Percentiles rank a stretch among this genome's conserved stretches.
Conservation (phyloP, 1,140 invertebrate species). For the Cydia strobilella region DNA sequence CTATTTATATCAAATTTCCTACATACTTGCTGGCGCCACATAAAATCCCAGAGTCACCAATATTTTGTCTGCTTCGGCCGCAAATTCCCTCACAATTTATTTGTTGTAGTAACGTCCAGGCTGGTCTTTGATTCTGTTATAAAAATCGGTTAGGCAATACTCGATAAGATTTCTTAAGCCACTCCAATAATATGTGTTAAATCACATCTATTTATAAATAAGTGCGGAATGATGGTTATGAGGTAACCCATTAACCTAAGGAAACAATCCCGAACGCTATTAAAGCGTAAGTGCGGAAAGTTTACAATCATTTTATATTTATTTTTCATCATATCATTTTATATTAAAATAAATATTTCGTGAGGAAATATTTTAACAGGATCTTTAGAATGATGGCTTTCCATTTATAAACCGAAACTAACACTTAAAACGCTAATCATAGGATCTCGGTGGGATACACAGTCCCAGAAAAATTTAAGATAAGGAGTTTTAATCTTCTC, state of each 20-base stretch:
- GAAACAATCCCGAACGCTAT: conserved; percentile 1
- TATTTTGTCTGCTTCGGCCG: not conserved
- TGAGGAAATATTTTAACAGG: not conserved
- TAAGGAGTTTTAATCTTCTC: too few species aligned
- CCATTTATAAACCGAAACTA: not conserved
- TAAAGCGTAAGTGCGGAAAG: not conserved
- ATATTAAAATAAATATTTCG: too few species aligned
- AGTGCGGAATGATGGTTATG: conserved; percentile 12
- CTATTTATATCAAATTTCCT: conserved; percentile 26
- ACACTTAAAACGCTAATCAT: too few species aligned
- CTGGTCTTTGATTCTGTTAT: not conserved
- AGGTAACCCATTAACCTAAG: not conserved
- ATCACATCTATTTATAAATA: not conserved
- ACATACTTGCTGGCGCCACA: not conserved
- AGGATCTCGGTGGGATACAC: too few species aligned
- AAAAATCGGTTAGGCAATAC: not conserved
- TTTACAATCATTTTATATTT: conserved; percentile 3
- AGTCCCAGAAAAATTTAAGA: too few species aligned
- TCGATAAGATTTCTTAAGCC: not conserved
- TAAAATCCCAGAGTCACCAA: not conserved
- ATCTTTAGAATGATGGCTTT: not conserved
- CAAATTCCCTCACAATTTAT: not conserved
- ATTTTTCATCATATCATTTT: too few species aligned
- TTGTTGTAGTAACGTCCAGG: not conserved
- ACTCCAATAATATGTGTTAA: not conserved